phyloP scores from a whole-genome alignment of 37 sponge, comb jelly and placozoan genomes.

The Amphimedon queenslandica region DNA sequence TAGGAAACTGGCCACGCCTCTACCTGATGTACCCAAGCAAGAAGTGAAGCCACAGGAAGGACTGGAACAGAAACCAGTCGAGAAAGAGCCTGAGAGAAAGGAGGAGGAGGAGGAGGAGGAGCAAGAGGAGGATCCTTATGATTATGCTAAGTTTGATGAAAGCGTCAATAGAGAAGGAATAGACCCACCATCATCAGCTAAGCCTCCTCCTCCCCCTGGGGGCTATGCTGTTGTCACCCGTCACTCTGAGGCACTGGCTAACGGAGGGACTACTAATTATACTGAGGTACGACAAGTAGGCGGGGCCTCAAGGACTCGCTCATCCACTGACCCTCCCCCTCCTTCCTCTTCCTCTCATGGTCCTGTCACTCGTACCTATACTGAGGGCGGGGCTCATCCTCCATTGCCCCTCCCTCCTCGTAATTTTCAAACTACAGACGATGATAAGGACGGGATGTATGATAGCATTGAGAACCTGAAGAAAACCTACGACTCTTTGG shows the following conservation, averaged over 20 bases:
- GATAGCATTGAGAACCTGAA: slow-evolving; percentile 32
- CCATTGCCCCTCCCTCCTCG: slow-evolving; percentile 37
- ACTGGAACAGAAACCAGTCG: not conserved
- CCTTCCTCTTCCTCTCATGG: not conserved
- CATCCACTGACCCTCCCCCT: slow-evolving; percentile 33
- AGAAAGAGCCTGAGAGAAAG: too few relatives aligned
- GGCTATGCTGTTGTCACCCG: slow-evolving; percentile 28
- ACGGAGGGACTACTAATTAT: not conserved
- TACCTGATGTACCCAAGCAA: not conserved
- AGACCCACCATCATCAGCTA: slow-evolving; percentile 9
- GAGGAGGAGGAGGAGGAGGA: slow-evolving; percentile 23
- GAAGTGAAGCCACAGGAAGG: not conserved
- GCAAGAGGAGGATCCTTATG: slow-evolving; percentile 3
- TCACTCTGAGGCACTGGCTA: not conserved
- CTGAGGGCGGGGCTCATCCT: slow-evolving; percentile 9
- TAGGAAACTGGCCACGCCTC: not conserved
- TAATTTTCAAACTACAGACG: not conserved
- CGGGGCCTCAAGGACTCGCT: slow-evolving; percentile 5
- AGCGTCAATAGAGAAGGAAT: not conserved
- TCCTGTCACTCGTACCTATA: not conserved
- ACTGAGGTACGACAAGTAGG: slow-evolving; percentile 23
- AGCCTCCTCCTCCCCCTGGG: not conserved
- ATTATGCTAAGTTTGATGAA: slow-evolving; percentile 15
- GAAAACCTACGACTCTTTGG: slow-evolving; percentile 41
- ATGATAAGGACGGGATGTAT: slow-evolving; percentile 13